Percentiles rank a stretch among this genome's conserved stretches.
phyloP scores from a whole-genome alignment of 2,888 invertebrate genomes.

The Onchidella celtica region DNA sequence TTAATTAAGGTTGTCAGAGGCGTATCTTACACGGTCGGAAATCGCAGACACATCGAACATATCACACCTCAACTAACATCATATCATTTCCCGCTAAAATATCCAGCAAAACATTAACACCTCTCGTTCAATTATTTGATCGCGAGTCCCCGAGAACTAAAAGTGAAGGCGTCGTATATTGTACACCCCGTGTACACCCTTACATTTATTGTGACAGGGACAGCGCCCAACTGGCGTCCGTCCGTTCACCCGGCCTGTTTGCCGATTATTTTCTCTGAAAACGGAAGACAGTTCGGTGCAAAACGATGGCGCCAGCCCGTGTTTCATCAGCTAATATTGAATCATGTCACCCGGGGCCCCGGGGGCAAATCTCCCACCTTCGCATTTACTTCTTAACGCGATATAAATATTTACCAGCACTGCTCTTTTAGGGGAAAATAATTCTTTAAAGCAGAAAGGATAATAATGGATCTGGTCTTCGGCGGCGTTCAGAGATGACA shows the following conservation, averaged over 20 bases:
- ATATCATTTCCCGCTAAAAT: background rate
- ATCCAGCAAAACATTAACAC: too few species aligned
- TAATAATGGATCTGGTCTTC: background rate
- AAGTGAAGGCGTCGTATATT: background rate
- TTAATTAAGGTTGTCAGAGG: too few species aligned
- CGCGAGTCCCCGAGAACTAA: background rate
- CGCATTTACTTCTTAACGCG: slow-evolving; percentile 23
- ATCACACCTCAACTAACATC: background rate
- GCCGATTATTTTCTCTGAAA: slow-evolving; percentile 10
- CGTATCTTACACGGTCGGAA: too few species aligned
- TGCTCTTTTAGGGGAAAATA: background rate
- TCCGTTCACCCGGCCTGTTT: background rate
- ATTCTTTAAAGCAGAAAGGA: background rate
- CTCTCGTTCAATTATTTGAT: background rate
- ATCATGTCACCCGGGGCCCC: slow-evolving; percentile 5
- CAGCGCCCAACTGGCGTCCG: slow-evolving; percentile 14
- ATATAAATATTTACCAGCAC: slow-evolving; percentile 31
- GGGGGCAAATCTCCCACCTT: background rate
- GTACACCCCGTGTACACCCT: background rate
- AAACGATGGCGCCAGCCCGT: slow-evolving; percentile 31
- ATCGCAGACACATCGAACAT: background rate
- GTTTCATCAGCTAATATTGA: slow-evolving; percentile 41
- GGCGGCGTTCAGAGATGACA: background rate
- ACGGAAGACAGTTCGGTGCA: slow-evolving; percentile 31
- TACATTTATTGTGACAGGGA: background rate